Conservation (phyloP, 2,113 vertebrate species). For the Azemiops feae region DNA sequence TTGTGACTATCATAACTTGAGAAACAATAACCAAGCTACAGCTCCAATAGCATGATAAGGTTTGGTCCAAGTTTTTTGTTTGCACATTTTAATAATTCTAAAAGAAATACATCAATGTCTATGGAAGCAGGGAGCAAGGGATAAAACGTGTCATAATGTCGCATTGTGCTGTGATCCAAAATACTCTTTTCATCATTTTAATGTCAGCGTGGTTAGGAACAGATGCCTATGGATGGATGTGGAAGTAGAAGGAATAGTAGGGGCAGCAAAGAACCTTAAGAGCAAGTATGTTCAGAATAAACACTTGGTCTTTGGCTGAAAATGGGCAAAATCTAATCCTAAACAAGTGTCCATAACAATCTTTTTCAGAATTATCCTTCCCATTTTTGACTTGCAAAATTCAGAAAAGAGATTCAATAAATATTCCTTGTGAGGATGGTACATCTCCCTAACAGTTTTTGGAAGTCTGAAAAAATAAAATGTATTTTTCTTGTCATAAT, state of each 20-base stretch:
- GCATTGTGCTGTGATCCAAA: neutral
- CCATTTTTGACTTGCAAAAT: neutral
- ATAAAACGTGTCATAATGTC: neutral
- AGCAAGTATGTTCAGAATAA: neutral
- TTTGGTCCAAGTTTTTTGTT: neutral
- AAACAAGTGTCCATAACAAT: neutral
- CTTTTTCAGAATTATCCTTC: neutral
- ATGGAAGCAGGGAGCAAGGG: neutral
- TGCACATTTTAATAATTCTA: neutral
- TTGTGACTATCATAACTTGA: neutral
- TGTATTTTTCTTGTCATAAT: neutral
- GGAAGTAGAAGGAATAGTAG: neutral
- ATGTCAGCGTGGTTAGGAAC: neutral
- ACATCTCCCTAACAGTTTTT: neutral
- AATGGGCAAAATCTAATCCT: neutral
- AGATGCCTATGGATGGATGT: neutral
- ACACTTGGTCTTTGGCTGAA: neutral
- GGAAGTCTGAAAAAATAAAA: neutral
- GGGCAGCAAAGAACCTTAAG: neutral
- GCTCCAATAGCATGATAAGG: neutral
- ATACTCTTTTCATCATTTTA: neutral
- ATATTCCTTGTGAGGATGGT: neutral
- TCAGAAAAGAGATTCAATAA: neutral
- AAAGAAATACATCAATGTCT: neutral
- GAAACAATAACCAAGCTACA: neutral